Evolutionary conservation across 2,888 invertebrate genomes (phyloP).

Genomic region (Spicauda simplicius): DNA sequence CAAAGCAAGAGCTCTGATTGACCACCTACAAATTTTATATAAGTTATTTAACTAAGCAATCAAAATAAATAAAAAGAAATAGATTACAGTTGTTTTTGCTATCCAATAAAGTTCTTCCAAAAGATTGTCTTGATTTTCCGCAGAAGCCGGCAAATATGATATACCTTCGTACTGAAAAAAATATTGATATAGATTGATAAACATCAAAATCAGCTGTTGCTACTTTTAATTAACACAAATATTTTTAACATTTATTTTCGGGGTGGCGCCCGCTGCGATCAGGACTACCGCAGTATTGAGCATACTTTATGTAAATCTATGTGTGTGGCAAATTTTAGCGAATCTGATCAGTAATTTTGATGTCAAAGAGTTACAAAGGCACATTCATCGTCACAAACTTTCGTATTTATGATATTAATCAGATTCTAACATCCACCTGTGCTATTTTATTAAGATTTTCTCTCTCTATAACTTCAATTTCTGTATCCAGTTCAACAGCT

Average conservation of each 20-base stretch:
- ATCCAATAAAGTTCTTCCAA: constrained; percentile 76
- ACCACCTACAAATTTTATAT: too few relatives aligned
- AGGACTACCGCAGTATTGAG: too few relatives aligned
- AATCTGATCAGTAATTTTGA: too few relatives aligned
- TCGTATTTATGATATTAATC: too few relatives aligned
- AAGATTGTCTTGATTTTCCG: constrained; percentile 61
- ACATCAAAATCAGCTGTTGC: background rate
- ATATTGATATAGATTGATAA: background rate
- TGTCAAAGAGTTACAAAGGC: too few relatives aligned
- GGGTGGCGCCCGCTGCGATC: too few relatives aligned
- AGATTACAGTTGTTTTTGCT: constrained; percentile 75
- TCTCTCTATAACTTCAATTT: constrained; percentile 75
- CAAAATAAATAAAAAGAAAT: constrained; percentile 42
- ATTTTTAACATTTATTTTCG: too few relatives aligned
- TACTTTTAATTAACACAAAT: too few relatives aligned
- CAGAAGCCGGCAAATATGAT: constrained; percentile 58
- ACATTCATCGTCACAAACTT: too few relatives aligned
- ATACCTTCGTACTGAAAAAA: constrained; percentile 66
- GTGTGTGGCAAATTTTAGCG: too few relatives aligned
- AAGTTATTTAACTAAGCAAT: background rate
- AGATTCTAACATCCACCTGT: constrained; percentile 50
- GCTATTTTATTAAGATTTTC: constrained; percentile 61
- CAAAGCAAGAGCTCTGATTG: too few relatives aligned
- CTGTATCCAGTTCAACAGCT: constrained; percentile 71
- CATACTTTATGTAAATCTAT: too few relatives aligned